Evolutionary conservation across 2,888 invertebrate genomes (phyloP), one percentile per base, ranked within the genome.

Genomic region (Drosophila falleni): DNA sequence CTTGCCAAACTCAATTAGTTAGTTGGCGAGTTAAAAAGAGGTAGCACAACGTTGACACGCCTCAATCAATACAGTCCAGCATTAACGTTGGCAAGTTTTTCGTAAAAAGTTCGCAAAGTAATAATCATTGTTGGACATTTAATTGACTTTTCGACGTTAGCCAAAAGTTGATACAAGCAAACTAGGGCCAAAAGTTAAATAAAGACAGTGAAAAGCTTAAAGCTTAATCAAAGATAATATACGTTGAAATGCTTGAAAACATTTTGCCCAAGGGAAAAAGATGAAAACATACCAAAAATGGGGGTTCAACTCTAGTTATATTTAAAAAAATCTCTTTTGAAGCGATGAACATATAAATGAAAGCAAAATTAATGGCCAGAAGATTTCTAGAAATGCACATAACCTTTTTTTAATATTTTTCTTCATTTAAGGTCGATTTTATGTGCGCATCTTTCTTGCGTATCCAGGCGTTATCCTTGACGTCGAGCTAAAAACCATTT

Each of bases 1-100:
- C 50, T 69, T 76, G 59, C 33, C 68, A 71, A 81, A 83, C 81
- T 83, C 77, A 81, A 81, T 83, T 83, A 81, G 74, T 61, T 61
- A 54, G 61, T 49, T 62, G 68, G 71, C 47, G 39, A 29, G 13
- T 13, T 13, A 8, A 37, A 73, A 55, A 56, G 44, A 51, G 59
- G 3, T 1, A 59, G 55, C 37, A 41, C 50, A 61, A 65, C 35
- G 33, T 31, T 65, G 51, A 55, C 59, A 49, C 46, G 41, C 58
- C 58, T 65, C 60, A 73, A 77, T 70, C 77, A 73, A 73, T 73
- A 72, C 46, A 39, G 26, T 29, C 60, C 41, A 9, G 3, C 63
- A 74, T 44, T 19, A 67, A 47, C 41, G 56, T 56, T 8, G 6
- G 13, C 19, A 73, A 70, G 35, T 69, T 69, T 51, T 50, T 41